Percentiles rank a stretch among this genome's conserved stretches.
Evolutionary conservation across 2,797 vertebrate species (phyloP).

Genomic region (Enteromius viviparus): DNA sequence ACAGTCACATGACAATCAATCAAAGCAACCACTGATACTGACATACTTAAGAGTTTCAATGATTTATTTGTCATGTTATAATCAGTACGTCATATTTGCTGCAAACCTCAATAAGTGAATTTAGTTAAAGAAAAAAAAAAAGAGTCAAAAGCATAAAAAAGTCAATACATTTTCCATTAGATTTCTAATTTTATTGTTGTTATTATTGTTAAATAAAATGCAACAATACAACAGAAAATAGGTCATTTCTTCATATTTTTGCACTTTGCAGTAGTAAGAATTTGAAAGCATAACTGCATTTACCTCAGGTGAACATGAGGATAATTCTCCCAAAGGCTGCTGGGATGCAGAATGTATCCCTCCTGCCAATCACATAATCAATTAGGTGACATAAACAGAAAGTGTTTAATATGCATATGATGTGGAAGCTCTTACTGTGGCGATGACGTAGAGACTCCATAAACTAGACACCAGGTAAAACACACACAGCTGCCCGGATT

Average conservation of each 20-base stretch:
- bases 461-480: slow-evolving; percentile 91
- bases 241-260: background rate
- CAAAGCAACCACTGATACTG: background rate
- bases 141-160: background rate
- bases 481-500: slow-evolving; percentile 93
- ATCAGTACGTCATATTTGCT: background rate
- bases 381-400: background rate
- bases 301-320: slow-evolving; percentile 95
- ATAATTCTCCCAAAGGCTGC: slow-evolving; percentile 96
- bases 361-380: slow-evolving; percentile 77
- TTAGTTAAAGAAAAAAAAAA: background rate
- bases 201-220: background rate
- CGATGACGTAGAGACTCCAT: slow-evolving; percentile 91
- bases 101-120: background rate
- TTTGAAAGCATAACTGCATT: background rate
- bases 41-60: background rate
- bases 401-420: slow-evolving; percentile 6
- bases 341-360: slow-evolving; percentile 90
- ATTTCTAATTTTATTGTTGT: background rate
- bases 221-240: background rate
- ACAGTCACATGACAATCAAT: background rate
- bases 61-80: background rate
- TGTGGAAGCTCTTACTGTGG: slow-evolving; percentile 80
- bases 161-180: background rate
- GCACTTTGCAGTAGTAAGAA: background rate